These are phyloP conservation scores for Nestor notabilis DNA, from an alignment of 2,113 vertebrate genomes.

Conservation along the genomic window DNA sequence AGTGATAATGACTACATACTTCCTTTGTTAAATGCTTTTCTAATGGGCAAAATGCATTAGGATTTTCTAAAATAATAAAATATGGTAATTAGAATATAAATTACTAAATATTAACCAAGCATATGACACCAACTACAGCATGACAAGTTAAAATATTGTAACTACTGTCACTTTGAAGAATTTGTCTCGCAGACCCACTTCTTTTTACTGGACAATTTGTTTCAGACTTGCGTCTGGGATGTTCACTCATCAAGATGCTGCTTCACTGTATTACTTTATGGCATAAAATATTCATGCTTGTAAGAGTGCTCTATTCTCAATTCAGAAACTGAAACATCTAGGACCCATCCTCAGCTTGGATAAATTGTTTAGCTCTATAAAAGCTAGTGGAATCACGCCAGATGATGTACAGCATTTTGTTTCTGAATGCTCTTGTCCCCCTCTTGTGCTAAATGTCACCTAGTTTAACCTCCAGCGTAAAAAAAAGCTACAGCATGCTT, in stretches of 20 bases:
- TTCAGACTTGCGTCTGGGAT: neutral
- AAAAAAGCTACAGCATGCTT: neutral
- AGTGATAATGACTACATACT: neutral
- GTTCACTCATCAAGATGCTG: neutral
- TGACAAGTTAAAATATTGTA: neutral
- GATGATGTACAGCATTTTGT: neutral
- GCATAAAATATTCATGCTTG: neutral
- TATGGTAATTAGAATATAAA: neutral
- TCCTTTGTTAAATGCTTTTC: neutral
- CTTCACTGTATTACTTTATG: neutral
- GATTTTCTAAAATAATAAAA: neutral
- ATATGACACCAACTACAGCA: neutral
- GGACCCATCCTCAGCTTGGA: neutral
- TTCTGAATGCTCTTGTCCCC: neutral
- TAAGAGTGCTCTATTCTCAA: neutral
- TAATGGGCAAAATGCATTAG: neutral
- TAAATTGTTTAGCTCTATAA: neutral
- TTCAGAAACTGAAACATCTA: neutral
- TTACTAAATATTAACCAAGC: neutral
- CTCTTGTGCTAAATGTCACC: fast-evolving
- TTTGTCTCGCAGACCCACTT: neutral
- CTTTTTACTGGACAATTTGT: neutral
- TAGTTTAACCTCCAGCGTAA: neutral
- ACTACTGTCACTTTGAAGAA: neutral
- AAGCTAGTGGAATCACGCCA: neutral